These are phyloP conservation scores for Okapia johnstoni DNA, from an alignment of 2,113 vertebrate genomes.

Conservation along the genomic window DNA sequence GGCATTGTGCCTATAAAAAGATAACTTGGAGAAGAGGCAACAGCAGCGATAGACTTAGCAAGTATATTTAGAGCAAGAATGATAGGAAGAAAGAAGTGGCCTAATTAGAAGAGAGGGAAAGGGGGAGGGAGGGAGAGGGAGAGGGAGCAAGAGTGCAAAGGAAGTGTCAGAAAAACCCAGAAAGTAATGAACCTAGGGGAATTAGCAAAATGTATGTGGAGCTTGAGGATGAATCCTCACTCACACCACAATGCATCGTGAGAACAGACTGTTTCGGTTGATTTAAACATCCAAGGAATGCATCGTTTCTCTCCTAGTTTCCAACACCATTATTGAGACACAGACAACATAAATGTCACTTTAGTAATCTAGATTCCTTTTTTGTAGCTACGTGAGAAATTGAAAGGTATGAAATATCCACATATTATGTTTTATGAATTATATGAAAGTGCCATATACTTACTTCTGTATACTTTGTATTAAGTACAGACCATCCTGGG, in stretches of 20 bases:
- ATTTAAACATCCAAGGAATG: constrained; percentile 48
- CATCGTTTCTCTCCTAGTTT: constrained; percentile 60
- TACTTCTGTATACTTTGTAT: not conserved
- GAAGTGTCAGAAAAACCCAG: constrained; percentile 61
- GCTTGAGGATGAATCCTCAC: constrained; percentile 60
- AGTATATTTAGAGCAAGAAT: constrained; percentile 79
- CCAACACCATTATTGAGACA: constrained; percentile 61
- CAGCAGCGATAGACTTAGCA: constrained; percentile 68
- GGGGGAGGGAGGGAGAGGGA: constrained; percentile 52
- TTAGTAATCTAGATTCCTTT: not conserved
- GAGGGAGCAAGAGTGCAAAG: constrained; percentile 34
- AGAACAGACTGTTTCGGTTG: constrained; percentile 65
- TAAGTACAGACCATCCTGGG: not conserved
- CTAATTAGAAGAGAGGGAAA: constrained; percentile 79
- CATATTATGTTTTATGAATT: not conserved
- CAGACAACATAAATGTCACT: constrained; percentile 36
- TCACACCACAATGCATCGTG: constrained; percentile 51
- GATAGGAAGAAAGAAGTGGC: constrained; percentile 73
- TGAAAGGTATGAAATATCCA: not conserved
- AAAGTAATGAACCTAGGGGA: constrained; percentile 61
- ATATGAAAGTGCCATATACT: not conserved
- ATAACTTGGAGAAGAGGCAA: constrained; percentile 76
- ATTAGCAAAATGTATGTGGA: constrained; percentile 68
- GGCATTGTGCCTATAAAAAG: constrained; percentile 81
- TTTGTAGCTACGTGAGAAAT: not conserved